These are phyloP conservation scores for Montipora sp. DNA, from an alignment of 64 coral and sea anemone genomes.

Conservation along the genomic window DNA sequence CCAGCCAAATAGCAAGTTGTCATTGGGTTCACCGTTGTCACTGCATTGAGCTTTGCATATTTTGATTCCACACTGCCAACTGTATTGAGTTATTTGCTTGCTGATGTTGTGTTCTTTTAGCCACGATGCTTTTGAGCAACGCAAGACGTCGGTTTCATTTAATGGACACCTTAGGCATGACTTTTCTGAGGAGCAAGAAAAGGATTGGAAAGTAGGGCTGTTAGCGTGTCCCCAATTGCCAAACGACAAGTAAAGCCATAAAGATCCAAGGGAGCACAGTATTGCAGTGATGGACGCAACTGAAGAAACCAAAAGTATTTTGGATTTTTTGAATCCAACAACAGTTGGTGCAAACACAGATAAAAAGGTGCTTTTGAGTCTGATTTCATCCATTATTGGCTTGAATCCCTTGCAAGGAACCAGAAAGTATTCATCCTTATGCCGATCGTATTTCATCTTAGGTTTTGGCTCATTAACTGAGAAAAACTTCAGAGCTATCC, in stretches of 20 bases:
- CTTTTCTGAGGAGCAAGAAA: background rate
- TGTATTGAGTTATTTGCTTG: background rate
- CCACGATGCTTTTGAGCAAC: background rate
- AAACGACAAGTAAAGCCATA: slow-evolving; percentile 11
- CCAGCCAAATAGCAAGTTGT: background rate
- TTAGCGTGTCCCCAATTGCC: background rate
- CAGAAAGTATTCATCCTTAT: background rate
- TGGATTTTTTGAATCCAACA: slow-evolving; percentile 9
- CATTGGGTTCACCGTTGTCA: background rate
- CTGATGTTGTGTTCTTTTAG: background rate
- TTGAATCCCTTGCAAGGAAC: slow-evolving; percentile 3
- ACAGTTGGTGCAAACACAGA: slow-evolving; percentile 11
- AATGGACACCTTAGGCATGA: background rate
- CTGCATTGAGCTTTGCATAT: slow-evolving; percentile 1
- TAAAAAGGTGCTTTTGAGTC: background rate
- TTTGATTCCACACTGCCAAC: background rate
- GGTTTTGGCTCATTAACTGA: background rate
- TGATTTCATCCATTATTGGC: slow-evolving; percentile 9
- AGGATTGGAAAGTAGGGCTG: background rate
- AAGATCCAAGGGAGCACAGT: slow-evolving; percentile 10
- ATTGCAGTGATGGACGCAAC: background rate
- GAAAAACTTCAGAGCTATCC: slow-evolving; percentile 7
- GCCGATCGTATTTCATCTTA: background rate
- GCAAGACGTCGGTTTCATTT: background rate
- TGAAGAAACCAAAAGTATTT: background rate